Base-by-base conservation (phyloP, 2,797 vertebrate genomes). In the Onychomys arenicola region DNA sequence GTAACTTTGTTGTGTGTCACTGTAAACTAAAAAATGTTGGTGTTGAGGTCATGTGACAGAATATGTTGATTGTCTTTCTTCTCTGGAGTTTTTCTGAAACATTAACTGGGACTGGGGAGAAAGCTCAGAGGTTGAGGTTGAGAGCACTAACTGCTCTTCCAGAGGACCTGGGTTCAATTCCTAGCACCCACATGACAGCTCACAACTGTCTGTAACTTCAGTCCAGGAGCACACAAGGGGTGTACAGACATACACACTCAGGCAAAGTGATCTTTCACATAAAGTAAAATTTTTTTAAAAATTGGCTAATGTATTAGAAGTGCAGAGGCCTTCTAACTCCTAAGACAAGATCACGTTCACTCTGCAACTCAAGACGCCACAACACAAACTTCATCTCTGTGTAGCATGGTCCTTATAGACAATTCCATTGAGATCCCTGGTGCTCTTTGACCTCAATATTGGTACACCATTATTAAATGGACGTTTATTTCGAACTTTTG, bases 11-110 rank as follows among this genome's bases (percentile, higher is more conserved):
- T 96, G 81, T 96, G 49, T 98, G 49, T 97, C 90, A 37, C 83
- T 98, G 93, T 98, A 97, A 98, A 97, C 86, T 96, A 98, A 96
- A 98, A 98, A 90, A 96, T 90, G 25, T 93, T 93, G 83, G 59
- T 93, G 57, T 88, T 73, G 76, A 89, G 87, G 94, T 89, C 91
- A 61, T 59, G 43, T 82, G 82, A 94, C 93, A 85, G 29, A 90
- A 37, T 40, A 11, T 85, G 4, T 95, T 55, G 46, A 85, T 37
- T 61, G 84, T 90, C 65, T 92, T 75, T 92, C 76, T 25, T 81
- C 85, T 91, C 76, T 71, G 87, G 43, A 78, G 43, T 97, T 65
- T 95, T 63, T 90, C 90, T 89, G 84, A 96, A 90, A 95, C 77
- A 85, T 81, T 90, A 71, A 92, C 91, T 94, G 84, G 80, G 25